Percentiles rank a stretch among this genome's conserved stretches.
These are phyloP conservation scores for Salpingus planirostris DNA, from an alignment of 2,888 invertebrate genomes.

Conservation along the genomic window DNA sequence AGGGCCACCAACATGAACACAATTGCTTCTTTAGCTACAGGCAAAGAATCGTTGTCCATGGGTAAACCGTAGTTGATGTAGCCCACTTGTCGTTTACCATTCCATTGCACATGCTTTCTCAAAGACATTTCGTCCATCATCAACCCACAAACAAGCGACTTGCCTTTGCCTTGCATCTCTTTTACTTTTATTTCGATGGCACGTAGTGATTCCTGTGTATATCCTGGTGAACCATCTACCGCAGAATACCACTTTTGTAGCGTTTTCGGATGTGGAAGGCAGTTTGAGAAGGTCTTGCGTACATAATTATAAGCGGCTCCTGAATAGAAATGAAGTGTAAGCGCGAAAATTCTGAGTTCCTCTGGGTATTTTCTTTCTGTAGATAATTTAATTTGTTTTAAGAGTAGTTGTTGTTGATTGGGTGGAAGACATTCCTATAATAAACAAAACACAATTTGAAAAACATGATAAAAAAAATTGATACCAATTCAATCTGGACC, in stretches of 20 bases:
- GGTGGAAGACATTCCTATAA: too few relatives aligned
- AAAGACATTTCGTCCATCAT: conserved; percentile 1
- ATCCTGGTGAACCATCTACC: conserved; percentile 17
- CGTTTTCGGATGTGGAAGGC: conserved; percentile 17
- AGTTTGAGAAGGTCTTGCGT: conserved; percentile 2
- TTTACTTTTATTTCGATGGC: conserved; percentile 12
- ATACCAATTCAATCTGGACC: too few relatives aligned
- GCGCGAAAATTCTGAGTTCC: conserved; percentile 1
- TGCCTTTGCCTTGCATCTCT: too few relatives aligned
- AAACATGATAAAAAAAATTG: too few relatives aligned
- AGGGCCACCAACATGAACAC: conserved; percentile 18
- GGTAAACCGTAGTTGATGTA: not conserved
- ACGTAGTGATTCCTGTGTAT: conserved; percentile 10
- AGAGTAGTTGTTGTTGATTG: too few relatives aligned
- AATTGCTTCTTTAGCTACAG: conserved; percentile 9
- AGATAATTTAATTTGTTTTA: too few relatives aligned
- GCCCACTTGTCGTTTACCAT: not conserved
- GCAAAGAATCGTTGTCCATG: conserved; percentile 1
- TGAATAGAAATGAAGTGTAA: conserved; percentile 8
- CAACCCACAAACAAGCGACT: not conserved
- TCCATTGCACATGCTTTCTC: not conserved
- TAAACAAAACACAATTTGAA: too few relatives aligned
- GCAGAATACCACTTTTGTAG: conserved; percentile 15
- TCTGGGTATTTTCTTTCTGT: too few relatives aligned
- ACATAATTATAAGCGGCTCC: conserved; percentile 7